phyloP scores from a whole-genome alignment of 2,797 vertebrate genomes.

The Netta rufina region DNA sequence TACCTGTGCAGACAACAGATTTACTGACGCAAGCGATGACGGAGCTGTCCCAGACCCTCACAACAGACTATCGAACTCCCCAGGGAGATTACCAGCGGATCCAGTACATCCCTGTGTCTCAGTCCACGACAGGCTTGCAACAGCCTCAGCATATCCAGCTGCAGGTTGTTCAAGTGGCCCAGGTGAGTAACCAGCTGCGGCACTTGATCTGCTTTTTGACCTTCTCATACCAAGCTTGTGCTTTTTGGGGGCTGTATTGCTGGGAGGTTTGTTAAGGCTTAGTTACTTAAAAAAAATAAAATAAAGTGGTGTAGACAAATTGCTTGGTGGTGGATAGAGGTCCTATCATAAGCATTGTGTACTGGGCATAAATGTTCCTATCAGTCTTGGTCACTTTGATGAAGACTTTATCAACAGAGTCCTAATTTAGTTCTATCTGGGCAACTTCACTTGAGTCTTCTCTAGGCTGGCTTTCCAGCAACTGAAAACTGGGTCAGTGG shows the following conservation, averaged over 20 bases:
- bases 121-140: conserved; percentile 84
- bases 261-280: not conserved
- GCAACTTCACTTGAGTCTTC: not conserved
- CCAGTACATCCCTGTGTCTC: conserved; percentile 96
- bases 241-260: not conserved
- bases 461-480: conserved; percentile 4
- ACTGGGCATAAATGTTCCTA: not conserved
- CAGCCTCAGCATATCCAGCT: conserved; percentile 96
- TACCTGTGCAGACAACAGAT: conserved; percentile 88
- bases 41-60: conserved; percentile 95
- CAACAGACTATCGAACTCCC: conserved; percentile 90
- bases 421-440: not conserved
- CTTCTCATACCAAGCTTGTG: not conserved
- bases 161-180: conserved; percentile 96
- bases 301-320: not conserved
- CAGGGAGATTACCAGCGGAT: conserved; percentile 97
- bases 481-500: conserved; percentile 8
- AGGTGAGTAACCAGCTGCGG: conserved; percentile 76
- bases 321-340: not conserved
- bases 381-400: not conserved
- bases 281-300: not conserved
- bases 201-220: not conserved
- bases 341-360: not conserved
- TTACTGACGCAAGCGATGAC: conserved; percentile 98
- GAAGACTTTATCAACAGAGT: not conserved